A percentile compares a stretch with the other conserved stretches of the same genome.
Conservation (phyloP, 1,140 invertebrate genomes). For the Pseudachorutes palmiensis region DNA sequence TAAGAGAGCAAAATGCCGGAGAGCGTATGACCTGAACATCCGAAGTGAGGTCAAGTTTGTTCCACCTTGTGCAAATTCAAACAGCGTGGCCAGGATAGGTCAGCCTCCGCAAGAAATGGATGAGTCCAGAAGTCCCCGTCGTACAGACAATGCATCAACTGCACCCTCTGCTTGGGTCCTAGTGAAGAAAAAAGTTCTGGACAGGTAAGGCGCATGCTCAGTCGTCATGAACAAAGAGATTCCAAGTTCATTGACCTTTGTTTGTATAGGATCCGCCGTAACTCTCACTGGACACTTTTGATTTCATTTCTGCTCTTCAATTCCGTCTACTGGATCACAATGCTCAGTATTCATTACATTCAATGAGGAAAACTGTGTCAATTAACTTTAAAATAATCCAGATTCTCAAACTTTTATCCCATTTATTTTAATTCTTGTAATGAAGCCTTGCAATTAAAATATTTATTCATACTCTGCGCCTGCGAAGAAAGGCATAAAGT, state of each 20-base stretch:
- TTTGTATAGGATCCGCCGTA: neutral
- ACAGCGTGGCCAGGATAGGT: neutral
- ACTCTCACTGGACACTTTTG: neutral
- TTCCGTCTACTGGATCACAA: neutral
- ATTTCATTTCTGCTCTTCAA: neutral
- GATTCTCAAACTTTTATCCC: neutral
- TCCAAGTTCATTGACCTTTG: neutral
- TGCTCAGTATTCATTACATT: neutral
- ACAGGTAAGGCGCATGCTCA: neutral
- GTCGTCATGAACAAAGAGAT: neutral
- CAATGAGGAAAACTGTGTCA: neutral
- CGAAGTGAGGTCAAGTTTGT: neutral
- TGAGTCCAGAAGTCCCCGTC: too few relatives aligned
- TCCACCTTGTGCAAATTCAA: neutral
- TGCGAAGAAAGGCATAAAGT: too few relatives aligned
- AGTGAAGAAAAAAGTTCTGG: neutral
- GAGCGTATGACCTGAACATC: neutral
- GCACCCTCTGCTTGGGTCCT: neutral
- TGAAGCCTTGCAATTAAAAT: neutral
- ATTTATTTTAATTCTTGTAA: neutral
- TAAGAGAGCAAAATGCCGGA: neutral
- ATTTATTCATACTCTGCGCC: too few relatives aligned
- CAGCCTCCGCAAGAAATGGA: too few relatives aligned
- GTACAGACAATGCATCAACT: neutral
- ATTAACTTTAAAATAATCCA: conserved; percentile 1